These are phyloP conservation scores for Enteromius anoplus DNA, from an alignment of 2,797 vertebrate species.

Conservation along the genomic window DNA sequence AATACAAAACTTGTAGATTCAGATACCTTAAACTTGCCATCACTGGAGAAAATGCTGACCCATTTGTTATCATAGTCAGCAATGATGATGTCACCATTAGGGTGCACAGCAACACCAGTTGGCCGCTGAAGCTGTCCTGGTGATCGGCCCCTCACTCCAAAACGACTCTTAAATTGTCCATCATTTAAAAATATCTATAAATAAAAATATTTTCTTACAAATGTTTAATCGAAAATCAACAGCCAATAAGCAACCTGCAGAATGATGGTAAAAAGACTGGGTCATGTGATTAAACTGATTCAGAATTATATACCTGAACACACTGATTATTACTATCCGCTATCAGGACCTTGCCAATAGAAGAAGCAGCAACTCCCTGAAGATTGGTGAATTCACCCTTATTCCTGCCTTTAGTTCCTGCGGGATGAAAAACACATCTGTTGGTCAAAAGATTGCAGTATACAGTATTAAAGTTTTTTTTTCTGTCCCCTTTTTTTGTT, in stretches of 20 bases:
- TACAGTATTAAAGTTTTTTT: background rate
- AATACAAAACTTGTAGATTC: background rate
- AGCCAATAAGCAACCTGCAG: background rate
- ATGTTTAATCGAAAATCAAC: background rate
- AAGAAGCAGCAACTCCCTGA: conserved; percentile 93
- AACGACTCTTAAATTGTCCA: conserved; percentile 94
- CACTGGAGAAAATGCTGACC: conserved; percentile 98
- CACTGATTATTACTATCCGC: conserved; percentile 99
- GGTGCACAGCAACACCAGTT: conserved; percentile 95
- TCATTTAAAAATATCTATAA: conserved; percentile 93
- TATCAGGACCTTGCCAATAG: conserved; percentile 91
- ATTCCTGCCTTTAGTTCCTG: conserved; percentile 98
- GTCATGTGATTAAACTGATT: background rate
- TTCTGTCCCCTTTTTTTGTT: background rate
- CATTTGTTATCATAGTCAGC: conserved; percentile 99
- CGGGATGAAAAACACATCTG: conserved; percentile 39
- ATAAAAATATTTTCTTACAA: background rate
- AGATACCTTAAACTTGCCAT: conserved; percentile 97
- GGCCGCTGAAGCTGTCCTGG: conserved; percentile 95
- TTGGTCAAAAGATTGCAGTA: background rate
- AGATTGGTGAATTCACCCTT: conserved; percentile 99
- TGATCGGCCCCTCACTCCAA: conserved; percentile 92
- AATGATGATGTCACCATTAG: conserved; percentile 95
- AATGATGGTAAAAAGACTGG: background rate
- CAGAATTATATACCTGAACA: conserved; percentile 84